Evolutionary conservation across 92 coral and sea anemone genomes (phyloP), one percentile per base, ranked within the genome.

Genomic region (Parazoanthus atlanticus): DNA sequence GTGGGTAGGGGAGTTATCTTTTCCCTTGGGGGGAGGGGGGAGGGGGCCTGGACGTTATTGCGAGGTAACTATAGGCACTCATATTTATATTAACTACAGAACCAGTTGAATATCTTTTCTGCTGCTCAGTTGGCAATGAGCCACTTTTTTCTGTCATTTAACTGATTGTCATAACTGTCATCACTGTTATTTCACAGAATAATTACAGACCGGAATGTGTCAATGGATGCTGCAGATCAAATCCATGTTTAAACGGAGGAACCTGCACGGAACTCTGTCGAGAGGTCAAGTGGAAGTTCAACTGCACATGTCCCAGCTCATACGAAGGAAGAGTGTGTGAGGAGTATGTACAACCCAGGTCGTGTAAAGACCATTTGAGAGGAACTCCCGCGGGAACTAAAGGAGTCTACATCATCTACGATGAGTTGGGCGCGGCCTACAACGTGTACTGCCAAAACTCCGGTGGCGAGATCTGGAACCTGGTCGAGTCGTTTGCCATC

Each of bases 151-250:
- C 56, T 49, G 56, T 11, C 2, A 49, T 49, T 49, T 8, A 49
- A 49, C 56, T 13, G 17, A 49, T 13, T 13, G 17, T 11, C 10
- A 0, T 49, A 49, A 8, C 56, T 49, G 17, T 1, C 56, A 49
- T 43, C 56, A 13, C 8, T 49, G 56, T 61, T 61, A 19, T 23
- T 23, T 61, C 79, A 9, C 79, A 74, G 79, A 74, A 36, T 36
- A 38, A 3, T 0, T 33, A 74, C 46, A 34, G 47, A 17, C 13
- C 49, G 17, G 79, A 36, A 19, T 88, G 90, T 43, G 19, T 88
- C 25, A 88, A 88, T 46, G 90, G 90, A 0, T 88, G 90, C 64
- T 88, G 90, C 81, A 74, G 78, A 26, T 69, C 90, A 26, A 78
- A 67, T 29, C 90, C 90, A 21, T 88, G 90, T 41, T 69, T 88